Evolutionary conservation across 2,888 invertebrate genomes (phyloP).

Genomic region (Metacarcinus magister): DNA sequence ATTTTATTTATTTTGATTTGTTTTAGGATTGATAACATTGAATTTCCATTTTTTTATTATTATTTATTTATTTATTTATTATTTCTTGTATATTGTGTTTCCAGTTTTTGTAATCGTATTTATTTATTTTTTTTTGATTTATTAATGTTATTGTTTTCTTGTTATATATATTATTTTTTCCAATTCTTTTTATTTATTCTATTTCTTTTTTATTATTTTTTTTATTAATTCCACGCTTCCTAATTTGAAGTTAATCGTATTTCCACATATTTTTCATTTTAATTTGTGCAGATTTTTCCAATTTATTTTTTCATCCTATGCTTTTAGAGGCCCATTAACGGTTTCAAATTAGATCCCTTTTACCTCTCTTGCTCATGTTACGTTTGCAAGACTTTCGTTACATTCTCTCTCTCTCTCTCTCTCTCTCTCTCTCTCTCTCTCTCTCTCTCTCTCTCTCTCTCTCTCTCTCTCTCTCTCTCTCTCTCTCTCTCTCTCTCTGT

Average conservation of each 20-base stretch:
- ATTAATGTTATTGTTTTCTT: too few species aligned
- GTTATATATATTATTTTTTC: background rate
- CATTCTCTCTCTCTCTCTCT: too few species aligned
- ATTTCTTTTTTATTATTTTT: background rate
- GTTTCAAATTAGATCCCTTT: conserved; percentile 2
- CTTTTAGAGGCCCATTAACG: background rate
- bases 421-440: background rate
- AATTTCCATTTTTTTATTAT: background rate
- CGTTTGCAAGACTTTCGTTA: background rate
- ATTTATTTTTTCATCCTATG: background rate
- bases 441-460: conserved; percentile 9
- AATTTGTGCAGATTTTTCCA: background rate
- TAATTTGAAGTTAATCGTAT: background rate
- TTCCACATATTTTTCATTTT: conserved; percentile 3
- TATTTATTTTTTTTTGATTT: background rate
- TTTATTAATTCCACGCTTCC: background rate
- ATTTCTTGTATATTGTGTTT: background rate
- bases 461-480: conserved; percentile 33
- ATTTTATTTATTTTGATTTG: background rate
- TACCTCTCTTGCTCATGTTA: background rate
- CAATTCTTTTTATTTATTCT: background rate
- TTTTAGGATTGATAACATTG: background rate
- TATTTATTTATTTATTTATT: background rate
- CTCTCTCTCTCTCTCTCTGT: background rate
- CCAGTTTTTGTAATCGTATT: background rate